Base-by-base conservation (phyloP, 2,797 vertebrate genomes). In the Megaceryle alcyon region DNA sequence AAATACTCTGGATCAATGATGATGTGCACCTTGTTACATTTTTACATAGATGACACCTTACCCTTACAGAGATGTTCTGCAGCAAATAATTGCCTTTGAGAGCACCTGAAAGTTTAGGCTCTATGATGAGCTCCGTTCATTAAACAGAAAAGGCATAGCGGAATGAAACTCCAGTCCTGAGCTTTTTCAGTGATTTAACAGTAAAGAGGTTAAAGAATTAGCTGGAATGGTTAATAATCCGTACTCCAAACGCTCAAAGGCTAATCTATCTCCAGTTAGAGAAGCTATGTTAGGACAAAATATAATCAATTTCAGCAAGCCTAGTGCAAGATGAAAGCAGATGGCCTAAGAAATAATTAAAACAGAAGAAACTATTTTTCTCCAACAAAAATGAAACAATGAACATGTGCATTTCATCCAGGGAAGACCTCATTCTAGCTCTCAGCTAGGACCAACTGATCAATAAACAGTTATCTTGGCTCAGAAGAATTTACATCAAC, bases 341-440 rank as follows among this genome's bases (percentile, higher is more conserved):
- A 76, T 71, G 72, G 84, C n/a, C 73, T 84, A 54, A 91, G 53
- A 72, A 95, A 88, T 83, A 72, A 95, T 82, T 87, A 83, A 76
- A 72, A 83, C 7, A 72, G 59, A 94, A 90, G n/a, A 94, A 94
- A 65, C 17, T 22, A 48, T 69, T 90, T 85, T 76, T 83, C 85
- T 90, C 35, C 73, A 86, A 54, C 65, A 82, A 75, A 91, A 92
- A 82, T 25, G 54, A 76, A 92, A 90, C 56, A 60, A 78, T 29
- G 65, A 92, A 56, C 57, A 65, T 37, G 46, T 86, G 66, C 43
- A 39, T 79, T 46, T 90, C 76, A 72, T 82, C 73, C 59, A 76
- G 56, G 39, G 51, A 83, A 76, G 87, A 49, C 2, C 56, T 33
- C 85, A 66, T 79, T 82, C 57, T 8, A 4, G 85, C 59, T 22